Conservation (phyloP, 2,113 vertebrate genomes). For the Oreochromis niloticus region DNA sequence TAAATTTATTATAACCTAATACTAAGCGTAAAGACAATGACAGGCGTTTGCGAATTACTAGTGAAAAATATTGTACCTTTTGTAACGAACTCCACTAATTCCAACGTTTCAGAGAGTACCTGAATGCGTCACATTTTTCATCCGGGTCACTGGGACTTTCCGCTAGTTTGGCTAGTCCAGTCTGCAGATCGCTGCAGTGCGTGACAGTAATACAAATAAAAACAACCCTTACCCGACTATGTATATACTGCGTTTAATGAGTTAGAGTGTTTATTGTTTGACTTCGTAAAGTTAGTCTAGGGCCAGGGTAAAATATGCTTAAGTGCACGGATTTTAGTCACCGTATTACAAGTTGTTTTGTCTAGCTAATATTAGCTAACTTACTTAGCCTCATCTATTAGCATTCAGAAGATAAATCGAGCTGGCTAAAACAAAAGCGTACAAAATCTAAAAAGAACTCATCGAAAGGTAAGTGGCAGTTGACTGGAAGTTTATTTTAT, state of each 20-base stretch:
- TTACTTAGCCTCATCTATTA: not conserved
- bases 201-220: not conserved
- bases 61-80: not conserved
- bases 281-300: not conserved
- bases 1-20: not conserved
- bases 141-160: conserved; percentile 27
- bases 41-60: not conserved
- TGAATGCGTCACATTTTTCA: not conserved
- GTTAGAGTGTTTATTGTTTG: not conserved
- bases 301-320: not conserved
- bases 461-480: conserved; percentile 3
- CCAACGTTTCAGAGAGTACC: not conserved
- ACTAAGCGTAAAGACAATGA: not conserved
- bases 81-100: not conserved
- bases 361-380: not conserved
- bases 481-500: not conserved
- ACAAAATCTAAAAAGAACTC: not conserved
- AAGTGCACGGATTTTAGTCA: not conserved
- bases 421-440: not conserved
- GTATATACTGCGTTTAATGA: not conserved
- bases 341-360: not conserved
- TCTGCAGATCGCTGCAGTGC: too few relatives aligned
- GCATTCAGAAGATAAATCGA: not conserved
- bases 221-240: not conserved
- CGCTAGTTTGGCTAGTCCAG: not conserved